phyloP scores from a whole-genome alignment of 1,140 invertebrate species.

The Drosophila hydei region DNA sequence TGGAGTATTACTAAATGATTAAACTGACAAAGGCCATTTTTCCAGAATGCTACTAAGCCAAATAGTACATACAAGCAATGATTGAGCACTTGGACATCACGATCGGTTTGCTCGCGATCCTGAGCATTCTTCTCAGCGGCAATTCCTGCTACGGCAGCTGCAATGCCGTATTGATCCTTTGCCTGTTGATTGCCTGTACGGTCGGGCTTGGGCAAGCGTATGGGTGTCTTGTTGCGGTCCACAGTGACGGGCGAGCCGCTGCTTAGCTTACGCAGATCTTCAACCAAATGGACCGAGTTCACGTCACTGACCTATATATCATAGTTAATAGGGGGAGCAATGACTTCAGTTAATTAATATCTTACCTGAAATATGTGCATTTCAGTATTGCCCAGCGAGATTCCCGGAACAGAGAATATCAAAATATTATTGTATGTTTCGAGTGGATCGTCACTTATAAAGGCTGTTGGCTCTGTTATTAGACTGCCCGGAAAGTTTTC shows the following conservation, averaged over 20 bases:
- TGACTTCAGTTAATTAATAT: not conserved
- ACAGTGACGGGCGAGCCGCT: constrained; percentile 61
- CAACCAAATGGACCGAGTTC: constrained; percentile 85
- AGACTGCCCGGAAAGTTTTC: constrained; percentile 78
- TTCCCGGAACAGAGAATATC: constrained; percentile 74
- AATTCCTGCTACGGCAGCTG: constrained; percentile 65
- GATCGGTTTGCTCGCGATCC: constrained; percentile 71
- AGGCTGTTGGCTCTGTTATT: constrained; percentile 75
- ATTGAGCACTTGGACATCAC: constrained; percentile 74
- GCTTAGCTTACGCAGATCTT: constrained; percentile 85
- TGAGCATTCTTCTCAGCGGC: constrained; percentile 72
- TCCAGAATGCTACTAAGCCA: no score
- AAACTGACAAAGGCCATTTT: no score
- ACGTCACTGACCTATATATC: constrained; percentile 83
- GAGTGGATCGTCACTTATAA: constrained; percentile 72
- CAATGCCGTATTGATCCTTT: constrained; percentile 78
- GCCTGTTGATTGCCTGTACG: constrained; percentile 53
- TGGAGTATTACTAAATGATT: no score
- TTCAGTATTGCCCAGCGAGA: constrained; percentile 74
- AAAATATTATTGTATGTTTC: constrained; percentile 75
- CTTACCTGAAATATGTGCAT: constrained; percentile 80
- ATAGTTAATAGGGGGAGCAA: no score
- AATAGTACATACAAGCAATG: constrained; percentile 64
- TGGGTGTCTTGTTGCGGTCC: constrained; percentile 75
- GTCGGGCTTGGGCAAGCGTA: constrained; percentile 67